phyloP scores from a whole-genome alignment of 2,113 vertebrate genomes.

The Dissostichus mawsoni region DNA sequence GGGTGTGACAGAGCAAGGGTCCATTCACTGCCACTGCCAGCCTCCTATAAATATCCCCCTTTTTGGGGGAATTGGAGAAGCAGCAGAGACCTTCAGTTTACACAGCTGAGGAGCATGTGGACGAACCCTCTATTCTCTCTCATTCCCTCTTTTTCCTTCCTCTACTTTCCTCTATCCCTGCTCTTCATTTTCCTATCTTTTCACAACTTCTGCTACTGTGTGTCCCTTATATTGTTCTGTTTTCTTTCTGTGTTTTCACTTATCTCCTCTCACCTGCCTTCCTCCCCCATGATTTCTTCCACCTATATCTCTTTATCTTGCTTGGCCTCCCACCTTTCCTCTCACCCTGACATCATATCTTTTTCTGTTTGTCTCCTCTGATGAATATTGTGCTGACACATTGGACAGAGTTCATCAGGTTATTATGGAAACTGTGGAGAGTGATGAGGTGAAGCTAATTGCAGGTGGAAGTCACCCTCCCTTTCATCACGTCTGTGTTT shows the following conservation, averaged over 20 bases:
- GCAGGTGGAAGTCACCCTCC: constrained; percentile 62
- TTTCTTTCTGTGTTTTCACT: constrained; percentile 32
- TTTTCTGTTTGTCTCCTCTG: constrained; percentile 40
- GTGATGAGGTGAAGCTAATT: constrained; percentile 62
- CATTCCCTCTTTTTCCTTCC: constrained; percentile 57
- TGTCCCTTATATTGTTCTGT: constrained; percentile 38
- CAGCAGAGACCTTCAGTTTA: constrained; percentile 85
- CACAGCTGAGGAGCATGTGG: constrained; percentile 89
- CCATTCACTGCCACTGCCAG: constrained; percentile 81
- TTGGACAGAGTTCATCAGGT: constrained; percentile 44
- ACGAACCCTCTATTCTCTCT: constrained; percentile 73
- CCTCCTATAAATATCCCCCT: constrained; percentile 87
- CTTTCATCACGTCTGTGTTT: constrained; percentile 43
- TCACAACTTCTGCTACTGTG: constrained; percentile 63
- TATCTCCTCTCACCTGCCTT: constrained; percentile 65
- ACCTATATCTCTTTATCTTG: constrained; percentile 39
- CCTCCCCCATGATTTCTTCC: constrained; percentile 47
- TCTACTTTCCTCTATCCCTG: constrained; percentile 50
- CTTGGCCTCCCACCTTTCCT: constrained; percentile 48
- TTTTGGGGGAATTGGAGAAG: constrained; percentile 86
- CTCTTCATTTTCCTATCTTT: constrained; percentile 70
- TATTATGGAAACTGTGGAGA: constrained; percentile 48
- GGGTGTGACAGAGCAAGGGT: constrained; percentile 83
- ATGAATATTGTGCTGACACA: constrained; percentile 52
- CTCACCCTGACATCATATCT: constrained; percentile 18